Evolutionary conservation across 2,113 vertebrate species (phyloP), one percentile per base, ranked within the genome.

Genomic region (Chamaea fasciata): DNA sequence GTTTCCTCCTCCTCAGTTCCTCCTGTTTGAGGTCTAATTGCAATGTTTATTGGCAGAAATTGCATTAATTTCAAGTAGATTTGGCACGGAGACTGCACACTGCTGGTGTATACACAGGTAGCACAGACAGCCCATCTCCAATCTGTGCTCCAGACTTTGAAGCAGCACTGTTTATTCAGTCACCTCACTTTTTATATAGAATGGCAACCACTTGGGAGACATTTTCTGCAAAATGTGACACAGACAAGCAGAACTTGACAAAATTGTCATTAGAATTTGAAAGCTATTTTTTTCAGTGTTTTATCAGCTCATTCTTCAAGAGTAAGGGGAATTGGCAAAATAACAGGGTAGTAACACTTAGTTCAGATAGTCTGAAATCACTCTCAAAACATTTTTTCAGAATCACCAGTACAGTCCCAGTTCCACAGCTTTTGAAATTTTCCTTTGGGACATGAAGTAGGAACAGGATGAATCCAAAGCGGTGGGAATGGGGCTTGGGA

Each of bases 1-100:
- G 20, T 53, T 63, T 74, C 64, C n/a, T 90, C 24, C 75, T 65
- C 28, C 63, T 87, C 59, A 10, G 53, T 42, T 56, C 46, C 78
- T 73, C 28, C 78, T 24, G 59, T 10, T 8, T 67, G 60, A 53
- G 62, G 26, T 41, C 42, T 50, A 15, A 68, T 9, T 39, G 74
- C 20, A 7, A 1, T 30, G 26, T 49, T 59, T 86, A 27, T 71
- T 55, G 70, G 47, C 62, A 63, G 52, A 67, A 88, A 71, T 63
- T 2, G 2, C 47, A 20, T 22, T 67, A 10, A 83, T 78, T 88
- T 67, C 39, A 15, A 57, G 62, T 7, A 15, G 16, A 1, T 23
- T 81, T 87, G 53, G 64, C n/a, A 33, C 1, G 2, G 21, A 33
- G 9, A 10, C 21, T 18, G 10, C 23, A 5, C 1, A 0, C 26